A percentile compares a stretch with the other conserved stretches of the same genome.
Evolutionary conservation across 2,113 vertebrate genomes (phyloP).

Genomic region (Rhinolophus sinicus): DNA sequence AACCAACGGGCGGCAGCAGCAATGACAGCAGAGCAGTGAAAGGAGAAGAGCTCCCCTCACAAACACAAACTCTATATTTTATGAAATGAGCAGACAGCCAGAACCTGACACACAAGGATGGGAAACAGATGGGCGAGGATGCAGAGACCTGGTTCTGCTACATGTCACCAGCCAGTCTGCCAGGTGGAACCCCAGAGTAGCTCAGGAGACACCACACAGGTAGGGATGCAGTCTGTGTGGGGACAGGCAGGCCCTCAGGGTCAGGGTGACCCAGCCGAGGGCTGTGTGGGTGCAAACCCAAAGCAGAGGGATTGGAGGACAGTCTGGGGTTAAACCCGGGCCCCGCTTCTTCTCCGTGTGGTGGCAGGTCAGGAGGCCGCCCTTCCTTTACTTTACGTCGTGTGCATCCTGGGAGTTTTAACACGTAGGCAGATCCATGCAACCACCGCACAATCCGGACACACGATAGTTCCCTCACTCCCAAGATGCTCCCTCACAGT

Average conservation of each 20-base stretch:
- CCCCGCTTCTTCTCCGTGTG: background rate
- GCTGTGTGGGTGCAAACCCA: background rate
- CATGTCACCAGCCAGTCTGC: background rate
- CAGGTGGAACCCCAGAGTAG: background rate
- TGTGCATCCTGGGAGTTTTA: background rate
- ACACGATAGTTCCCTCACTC: background rate
- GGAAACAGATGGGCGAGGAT: background rate
- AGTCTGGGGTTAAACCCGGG: background rate
- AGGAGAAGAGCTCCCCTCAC: background rate
- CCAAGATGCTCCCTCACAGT: background rate
- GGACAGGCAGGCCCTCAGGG: too few relatives aligned
- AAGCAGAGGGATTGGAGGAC: fast-evolving
- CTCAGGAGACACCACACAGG: background rate
- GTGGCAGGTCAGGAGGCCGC: too few relatives aligned
- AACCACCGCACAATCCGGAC: background rate
- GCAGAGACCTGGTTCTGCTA: background rate
- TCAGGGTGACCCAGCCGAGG: too few relatives aligned
- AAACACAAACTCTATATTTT: background rate
- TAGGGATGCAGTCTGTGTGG: fast-evolving
- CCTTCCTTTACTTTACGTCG: background rate
- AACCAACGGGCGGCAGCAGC: too few relatives aligned
- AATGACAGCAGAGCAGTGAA: background rate
- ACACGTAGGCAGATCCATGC: background rate
- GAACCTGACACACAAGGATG: background rate
- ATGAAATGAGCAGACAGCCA: background rate